Evolutionary conservation across 2,113 vertebrate genomes (phyloP).

Genomic region (Agelaius tricolor): DNA sequence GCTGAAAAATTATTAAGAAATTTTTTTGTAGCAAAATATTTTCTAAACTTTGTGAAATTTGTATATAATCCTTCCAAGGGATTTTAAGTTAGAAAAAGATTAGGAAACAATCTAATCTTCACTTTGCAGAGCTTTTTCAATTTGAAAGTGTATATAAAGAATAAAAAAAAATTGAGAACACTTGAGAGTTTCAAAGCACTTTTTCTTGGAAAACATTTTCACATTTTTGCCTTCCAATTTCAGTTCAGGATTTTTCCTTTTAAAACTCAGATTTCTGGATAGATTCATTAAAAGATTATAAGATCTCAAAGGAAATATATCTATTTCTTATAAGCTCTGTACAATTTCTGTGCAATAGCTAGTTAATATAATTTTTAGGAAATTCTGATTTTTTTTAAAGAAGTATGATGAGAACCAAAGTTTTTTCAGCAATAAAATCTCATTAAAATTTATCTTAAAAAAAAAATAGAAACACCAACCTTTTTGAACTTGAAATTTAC

Average conservation of each 20-base stretch:
- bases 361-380: neutral
- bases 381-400: neutral
- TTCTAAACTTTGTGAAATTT: neutral
- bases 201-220: neutral
- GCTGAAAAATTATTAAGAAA: neutral
- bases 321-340: neutral
- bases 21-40: neutral
- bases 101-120: neutral
- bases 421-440: neutral
- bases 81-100: neutral
- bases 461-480: accelerated
- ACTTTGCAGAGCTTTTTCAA: accelerated
- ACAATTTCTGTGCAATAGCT: neutral
- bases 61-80: neutral
- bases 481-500: neutral
- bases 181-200: neutral
- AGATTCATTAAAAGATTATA: neutral
- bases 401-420: accelerated
- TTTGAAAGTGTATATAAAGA: neutral
- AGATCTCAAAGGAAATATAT: neutral
- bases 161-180: neutral
- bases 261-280: neutral
- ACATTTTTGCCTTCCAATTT: neutral
- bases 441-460: neutral
- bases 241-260: neutral